Percentiles rank a stretch among this genome's conserved stretches.
phyloP scores from a whole-genome alignment of 2,113 vertebrate genomes.

The Lycaon pictus region DNA sequence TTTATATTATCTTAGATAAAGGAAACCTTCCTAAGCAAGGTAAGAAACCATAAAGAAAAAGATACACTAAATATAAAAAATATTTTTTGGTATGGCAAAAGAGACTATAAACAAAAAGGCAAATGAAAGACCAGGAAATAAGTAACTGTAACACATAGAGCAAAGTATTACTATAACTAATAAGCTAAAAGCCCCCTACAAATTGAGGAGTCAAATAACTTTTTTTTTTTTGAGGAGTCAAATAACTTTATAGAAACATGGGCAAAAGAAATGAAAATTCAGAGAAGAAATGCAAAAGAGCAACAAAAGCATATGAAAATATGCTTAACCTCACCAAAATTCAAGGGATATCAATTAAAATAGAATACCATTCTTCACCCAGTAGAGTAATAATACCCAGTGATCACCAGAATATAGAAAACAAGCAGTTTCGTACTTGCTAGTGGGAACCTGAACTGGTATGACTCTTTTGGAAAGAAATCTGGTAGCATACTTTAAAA shows the following conservation, averaged over 20 bases:
- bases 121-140: not conserved
- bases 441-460: not conserved
- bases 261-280: conserved; percentile 45
- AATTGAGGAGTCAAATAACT: not conserved
- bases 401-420: not conserved
- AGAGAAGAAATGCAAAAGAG: conserved; percentile 44
- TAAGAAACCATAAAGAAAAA: conserved; percentile 45
- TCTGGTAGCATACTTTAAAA: conserved; percentile 14
- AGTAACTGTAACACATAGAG: not conserved
- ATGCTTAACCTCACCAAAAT: not conserved
- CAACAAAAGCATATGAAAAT: conserved; percentile 30
- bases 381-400: not conserved
- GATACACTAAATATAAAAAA: not conserved
- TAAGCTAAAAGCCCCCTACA: conserved; percentile 19
- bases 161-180: not conserved
- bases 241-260: not conserved
- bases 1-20: not conserved
- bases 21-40: not conserved
- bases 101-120: not conserved
- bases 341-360: conserved; percentile 43
- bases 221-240: not conserved
- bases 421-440: not conserved
- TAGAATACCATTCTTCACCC: not conserved
- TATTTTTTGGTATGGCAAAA: not conserved
- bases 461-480: not conserved